A percentile compares a stretch with the other conserved stretches of the same genome.
Evolutionary conservation across 2,113 vertebrate species (phyloP).

Genomic region (Tenrec ecaudatus): DNA sequence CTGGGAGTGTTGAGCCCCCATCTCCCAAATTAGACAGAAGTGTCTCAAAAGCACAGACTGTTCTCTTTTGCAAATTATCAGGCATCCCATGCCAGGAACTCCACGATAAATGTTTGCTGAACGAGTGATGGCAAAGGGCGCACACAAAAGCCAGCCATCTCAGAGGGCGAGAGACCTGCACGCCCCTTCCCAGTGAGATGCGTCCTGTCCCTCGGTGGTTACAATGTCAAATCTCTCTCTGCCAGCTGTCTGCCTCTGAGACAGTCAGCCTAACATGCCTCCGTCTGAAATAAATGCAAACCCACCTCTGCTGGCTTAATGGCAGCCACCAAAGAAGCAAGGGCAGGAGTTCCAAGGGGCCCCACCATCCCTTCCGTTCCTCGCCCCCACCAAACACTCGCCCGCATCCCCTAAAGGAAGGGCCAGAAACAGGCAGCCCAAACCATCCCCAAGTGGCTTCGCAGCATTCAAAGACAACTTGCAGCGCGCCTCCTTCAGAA

Average conservation of each 20-base stretch:
- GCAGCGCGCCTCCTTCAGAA: constrained; percentile 35
- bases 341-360: background rate
- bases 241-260: constrained; percentile 49
- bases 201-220: background rate
- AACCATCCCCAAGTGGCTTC: background rate
- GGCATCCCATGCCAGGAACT: background rate
- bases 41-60: background rate
- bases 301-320: background rate
- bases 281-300: background rate
- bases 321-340: background rate
- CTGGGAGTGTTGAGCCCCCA: background rate
- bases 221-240: constrained; percentile 59
- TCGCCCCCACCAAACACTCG: background rate
- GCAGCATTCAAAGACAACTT: background rate
- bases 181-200: background rate
- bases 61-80: background rate
- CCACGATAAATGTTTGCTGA: background rate
- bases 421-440: background rate
- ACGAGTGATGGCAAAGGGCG: background rate
- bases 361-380: background rate
- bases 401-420: background rate
- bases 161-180: background rate
- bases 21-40: background rate
- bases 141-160: background rate
- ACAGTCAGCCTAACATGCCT: constrained; percentile 32